Evolutionary conservation across 2,797 vertebrate genomes (phyloP).

Genomic region (Hoplostethus atlanticus): DNA sequence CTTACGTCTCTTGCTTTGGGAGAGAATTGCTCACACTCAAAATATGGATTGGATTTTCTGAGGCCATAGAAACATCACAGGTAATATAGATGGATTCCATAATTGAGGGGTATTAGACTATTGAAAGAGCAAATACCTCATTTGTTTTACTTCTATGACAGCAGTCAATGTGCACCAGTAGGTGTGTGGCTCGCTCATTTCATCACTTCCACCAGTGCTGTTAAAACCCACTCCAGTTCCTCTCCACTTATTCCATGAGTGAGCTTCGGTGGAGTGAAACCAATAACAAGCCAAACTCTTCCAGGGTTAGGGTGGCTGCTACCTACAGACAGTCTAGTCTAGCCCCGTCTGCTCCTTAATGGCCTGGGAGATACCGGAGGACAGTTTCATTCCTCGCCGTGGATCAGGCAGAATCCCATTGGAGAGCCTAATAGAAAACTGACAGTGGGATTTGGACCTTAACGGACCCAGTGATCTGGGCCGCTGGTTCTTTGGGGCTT

Average conservation of each 20-base stretch:
- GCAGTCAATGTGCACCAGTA: conserved; percentile 46
- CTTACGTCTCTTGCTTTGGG: conserved; percentile 22
- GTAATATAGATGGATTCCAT: conserved; percentile 37
- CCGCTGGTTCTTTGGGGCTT: conserved; percentile 23
- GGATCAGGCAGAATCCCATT: conserved; percentile 53
- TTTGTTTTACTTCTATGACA: conserved; percentile 32
- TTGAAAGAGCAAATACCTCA: conserved; percentile 34
- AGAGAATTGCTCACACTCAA: conserved; percentile 35
- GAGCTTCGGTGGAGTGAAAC: conserved; percentile 23
- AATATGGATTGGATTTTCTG: conserved; percentile 18
- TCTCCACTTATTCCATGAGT: conserved; percentile 1
- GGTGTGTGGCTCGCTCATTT: neutral
- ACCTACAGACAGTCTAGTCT: conserved; percentile 29
- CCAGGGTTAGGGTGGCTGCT: conserved; percentile 1
- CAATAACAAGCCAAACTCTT: conserved; percentile 11
- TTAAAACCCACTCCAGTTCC: neutral
- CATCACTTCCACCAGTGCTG: conserved; percentile 1
- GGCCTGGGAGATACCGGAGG: conserved; percentile 34
- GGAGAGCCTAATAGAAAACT: conserved; percentile 51
- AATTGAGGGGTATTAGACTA: conserved; percentile 45
- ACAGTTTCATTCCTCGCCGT: conserved; percentile 53
- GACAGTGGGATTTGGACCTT: conserved; percentile 46
- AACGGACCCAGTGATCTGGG: conserved; percentile 52
- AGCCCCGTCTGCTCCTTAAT: conserved; percentile 44
- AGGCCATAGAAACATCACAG: conserved; percentile 27